These are phyloP conservation scores for Suillia variegata DNA, from an alignment of 2,888 invertebrate species.

Conservation along the genomic window DNA sequence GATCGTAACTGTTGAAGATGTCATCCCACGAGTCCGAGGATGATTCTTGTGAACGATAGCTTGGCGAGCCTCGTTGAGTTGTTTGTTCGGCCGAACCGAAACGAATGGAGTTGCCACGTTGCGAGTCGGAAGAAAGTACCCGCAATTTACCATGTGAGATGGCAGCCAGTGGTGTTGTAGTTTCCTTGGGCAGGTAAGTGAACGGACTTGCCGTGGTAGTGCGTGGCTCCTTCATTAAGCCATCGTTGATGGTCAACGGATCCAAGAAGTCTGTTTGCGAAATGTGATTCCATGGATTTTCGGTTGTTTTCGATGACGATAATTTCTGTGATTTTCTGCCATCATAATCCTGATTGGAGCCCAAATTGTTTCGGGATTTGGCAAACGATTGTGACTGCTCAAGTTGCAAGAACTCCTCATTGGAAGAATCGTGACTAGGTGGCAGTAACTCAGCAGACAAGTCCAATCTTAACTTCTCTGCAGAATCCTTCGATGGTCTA, in stretches of 20 bases:
- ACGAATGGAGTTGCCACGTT: conserved; percentile 1
- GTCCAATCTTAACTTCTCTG: conserved; percentile 37
- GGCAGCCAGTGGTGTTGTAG: conserved; percentile 48
- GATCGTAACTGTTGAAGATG: conserved; percentile 62
- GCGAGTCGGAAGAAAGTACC: conserved; percentile 5
- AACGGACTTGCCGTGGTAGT: conserved; percentile 56
- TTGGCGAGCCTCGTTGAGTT: conserved; percentile 5
- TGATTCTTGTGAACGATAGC: neutral
- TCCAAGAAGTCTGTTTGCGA: conserved; percentile 72
- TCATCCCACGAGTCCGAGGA: conserved; percentile 56
- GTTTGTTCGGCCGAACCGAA: neutral
- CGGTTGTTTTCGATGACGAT: conserved; percentile 45
- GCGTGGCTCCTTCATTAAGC: conserved; percentile 62
- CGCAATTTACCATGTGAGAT: conserved; percentile 13
- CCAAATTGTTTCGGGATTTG: conserved; percentile 63
- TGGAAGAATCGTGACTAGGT: conserved; percentile 60
- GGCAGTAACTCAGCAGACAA: conserved; percentile 59
- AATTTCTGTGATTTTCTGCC: conserved; percentile 32
- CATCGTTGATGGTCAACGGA: conserved; percentile 75
- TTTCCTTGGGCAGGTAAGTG: conserved; percentile 45
- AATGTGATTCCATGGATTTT: conserved; percentile 61
- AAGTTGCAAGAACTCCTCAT: conserved; percentile 71
- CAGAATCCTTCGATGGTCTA: conserved; percentile 60
- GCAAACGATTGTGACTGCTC: conserved; percentile 75
- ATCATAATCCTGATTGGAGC: conserved; percentile 2